Evolutionary conservation across 1,140 invertebrate genomes (phyloP).

Genomic region (Telenomus remus): DNA sequence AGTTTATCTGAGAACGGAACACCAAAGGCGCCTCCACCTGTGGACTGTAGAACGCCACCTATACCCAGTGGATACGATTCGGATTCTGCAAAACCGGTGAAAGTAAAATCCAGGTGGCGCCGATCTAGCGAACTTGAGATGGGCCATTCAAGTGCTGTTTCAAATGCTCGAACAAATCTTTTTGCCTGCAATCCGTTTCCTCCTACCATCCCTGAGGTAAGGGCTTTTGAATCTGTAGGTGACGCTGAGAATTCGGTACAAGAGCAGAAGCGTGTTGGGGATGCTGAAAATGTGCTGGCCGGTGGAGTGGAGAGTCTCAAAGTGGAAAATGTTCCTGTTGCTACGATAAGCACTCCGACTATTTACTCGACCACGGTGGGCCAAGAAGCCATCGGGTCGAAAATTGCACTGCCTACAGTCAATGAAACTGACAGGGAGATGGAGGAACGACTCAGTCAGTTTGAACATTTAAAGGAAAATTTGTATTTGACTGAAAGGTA

Average conservation of each 20-base stretch:
- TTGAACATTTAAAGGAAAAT: constrained; percentile 88
- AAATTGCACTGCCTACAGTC: constrained; percentile 66
- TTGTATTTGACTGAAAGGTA: constrained; percentile 86
- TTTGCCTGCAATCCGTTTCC: constrained; percentile 20
- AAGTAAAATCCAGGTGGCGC: constrained; percentile 91
- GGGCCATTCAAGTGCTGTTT: constrained; percentile 70
- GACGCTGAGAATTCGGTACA: not conserved
- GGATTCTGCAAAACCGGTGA: constrained; percentile 82
- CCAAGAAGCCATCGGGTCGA: constrained; percentile 60
- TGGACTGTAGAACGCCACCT: constrained; percentile 57
- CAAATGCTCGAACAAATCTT: constrained; percentile 8
- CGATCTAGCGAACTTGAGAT: constrained; percentile 88
- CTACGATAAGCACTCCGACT: not conserved
- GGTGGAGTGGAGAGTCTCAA: not conserved
- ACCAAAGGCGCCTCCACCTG: constrained; percentile 53
- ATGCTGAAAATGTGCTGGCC: not conserved
- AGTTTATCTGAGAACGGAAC: constrained; percentile 63
- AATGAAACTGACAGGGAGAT: constrained; percentile 77
- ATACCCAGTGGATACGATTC: constrained; percentile 67
- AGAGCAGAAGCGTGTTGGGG: not conserved
- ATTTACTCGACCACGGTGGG: constrained; percentile 39
- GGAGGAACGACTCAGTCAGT: constrained; percentile 84
- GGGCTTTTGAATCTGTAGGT: constrained; percentile 18
- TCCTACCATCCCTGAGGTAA: constrained; percentile 20
- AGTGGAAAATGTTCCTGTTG: constrained; percentile 1